Evolutionary conservation across 2,888 invertebrate genomes (phyloP), one percentile per base, ranked within the genome.

Genomic region (Spilosoma lubricipeda): DNA sequence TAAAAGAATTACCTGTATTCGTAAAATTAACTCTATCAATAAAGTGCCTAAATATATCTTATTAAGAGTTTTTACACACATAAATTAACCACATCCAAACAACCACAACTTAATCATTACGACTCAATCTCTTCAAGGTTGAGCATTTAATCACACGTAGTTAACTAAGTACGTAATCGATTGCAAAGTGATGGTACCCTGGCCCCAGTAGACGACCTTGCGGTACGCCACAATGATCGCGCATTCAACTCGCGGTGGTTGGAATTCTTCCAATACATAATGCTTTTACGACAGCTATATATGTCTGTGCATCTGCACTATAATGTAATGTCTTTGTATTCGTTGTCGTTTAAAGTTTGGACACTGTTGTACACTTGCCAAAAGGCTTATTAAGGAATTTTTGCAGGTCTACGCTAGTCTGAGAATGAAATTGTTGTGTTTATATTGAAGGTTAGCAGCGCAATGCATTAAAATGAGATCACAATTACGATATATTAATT

Each of bases 131-230:
- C 20, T 64, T 52, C 76, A 76, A 76, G 73, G 73, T 52, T 20
- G 30, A 59, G 66, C 67, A 52, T 65, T 76, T 52, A 72, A 75
- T 70, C 67, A 66, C 30, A 69, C 36, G 15, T 52, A 63, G 30
- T 42, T 48, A 48, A 36, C 18, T 71, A 67, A 56, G 42, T 68
- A 70, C 42, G 27, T 70, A 70, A 63, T 20, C 27, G 73, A 79
- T 82, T 84, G 76, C 78, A 80, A 80, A 86, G 80, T 81, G 82
- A 81, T 80, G 88, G 87, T 70, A 79, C 82, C 45, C 30, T 45
- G 69, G 71, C 63, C 59, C 72, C 71, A 86, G 86, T 77, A 80
- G 79, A 79, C 88, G 90, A 88, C 93, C 94, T 93, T 94, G 93
- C 79, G 89, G 89, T 75, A 91, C 88, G 79, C 91, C 89, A 87